These are phyloP conservation scores for Eretmocerus hayati DNA, from an alignment of 2,888 invertebrate species.

Conservation along the genomic window DNA sequence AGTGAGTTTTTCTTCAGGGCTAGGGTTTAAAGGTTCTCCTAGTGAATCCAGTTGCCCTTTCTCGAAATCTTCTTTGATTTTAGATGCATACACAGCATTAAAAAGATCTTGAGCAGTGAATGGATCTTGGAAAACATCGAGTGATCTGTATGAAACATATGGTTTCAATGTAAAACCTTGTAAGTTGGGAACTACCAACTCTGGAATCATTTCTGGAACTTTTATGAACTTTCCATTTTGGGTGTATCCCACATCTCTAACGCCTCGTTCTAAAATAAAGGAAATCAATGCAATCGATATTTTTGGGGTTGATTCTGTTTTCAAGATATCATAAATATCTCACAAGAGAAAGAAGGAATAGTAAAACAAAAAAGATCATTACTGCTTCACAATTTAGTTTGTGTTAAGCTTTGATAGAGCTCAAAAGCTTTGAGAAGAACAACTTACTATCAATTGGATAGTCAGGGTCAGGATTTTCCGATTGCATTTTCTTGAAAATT, in stretches of 20 bases:
- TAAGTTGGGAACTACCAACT: constrained; percentile 86
- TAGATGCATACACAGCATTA: constrained; percentile 69
- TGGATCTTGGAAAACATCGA: constrained; percentile 68
- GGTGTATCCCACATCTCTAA: constrained; percentile 56
- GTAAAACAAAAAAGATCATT: too few relatives aligned
- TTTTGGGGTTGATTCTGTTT: too few relatives aligned
- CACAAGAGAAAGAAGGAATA: too few relatives aligned
- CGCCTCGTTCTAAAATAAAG: constrained; percentile 57
- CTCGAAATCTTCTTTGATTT: constrained; percentile 71
- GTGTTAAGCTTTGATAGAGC: too few relatives aligned
- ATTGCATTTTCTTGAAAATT: constrained; percentile 57
- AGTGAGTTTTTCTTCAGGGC: constrained; percentile 62
- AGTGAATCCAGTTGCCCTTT: constrained; percentile 62
- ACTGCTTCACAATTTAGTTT: too few relatives aligned
- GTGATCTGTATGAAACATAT: constrained; percentile 83
- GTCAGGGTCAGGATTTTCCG: constrained; percentile 51
- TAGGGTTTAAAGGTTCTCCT: constrained; percentile 66
- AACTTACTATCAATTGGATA: constrained; percentile 60
- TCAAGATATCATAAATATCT: too few relatives aligned
- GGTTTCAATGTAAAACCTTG: constrained; percentile 79
- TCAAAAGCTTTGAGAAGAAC: constrained; percentile 1
- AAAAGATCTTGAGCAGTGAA: constrained; percentile 81
- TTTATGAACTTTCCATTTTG: constrained; percentile 49
- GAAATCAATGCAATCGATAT: constrained; percentile 1
- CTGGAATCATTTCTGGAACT: constrained; percentile 85